These are phyloP conservation scores for Dipus sagitta DNA, from an alignment of 2,797 vertebrate species.

Conservation along the genomic window DNA sequence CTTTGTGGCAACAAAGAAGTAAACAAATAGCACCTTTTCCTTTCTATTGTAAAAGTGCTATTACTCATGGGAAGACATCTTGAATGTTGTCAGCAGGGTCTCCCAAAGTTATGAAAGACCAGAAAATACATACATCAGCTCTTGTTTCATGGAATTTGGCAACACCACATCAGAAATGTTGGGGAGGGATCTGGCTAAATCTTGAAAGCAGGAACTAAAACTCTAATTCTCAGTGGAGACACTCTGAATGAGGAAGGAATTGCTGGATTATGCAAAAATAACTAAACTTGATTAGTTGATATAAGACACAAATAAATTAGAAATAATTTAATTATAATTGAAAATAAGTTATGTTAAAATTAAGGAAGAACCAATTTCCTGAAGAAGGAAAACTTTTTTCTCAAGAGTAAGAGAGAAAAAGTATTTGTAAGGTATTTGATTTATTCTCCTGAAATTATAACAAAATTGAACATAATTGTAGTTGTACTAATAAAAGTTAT, in stretches of 20 bases:
- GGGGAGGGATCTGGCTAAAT: slow-evolving; percentile 56
- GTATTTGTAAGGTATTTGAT: not conserved
- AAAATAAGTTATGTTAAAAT: not conserved
- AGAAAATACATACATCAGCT: slow-evolving; percentile 43
- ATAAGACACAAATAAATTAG: slow-evolving; percentile 18
- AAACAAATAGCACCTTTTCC: not conserved
- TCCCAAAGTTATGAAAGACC: slow-evolving; percentile 42
- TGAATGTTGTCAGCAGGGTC: slow-evolving; percentile 43
- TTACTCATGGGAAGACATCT: not conserved
- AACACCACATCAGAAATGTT: slow-evolving; percentile 58
- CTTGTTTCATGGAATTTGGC: slow-evolving; percentile 65
- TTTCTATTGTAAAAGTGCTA: not conserved
- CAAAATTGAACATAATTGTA: slow-evolving; percentile 25
- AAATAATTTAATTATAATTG: slow-evolving; percentile 12
- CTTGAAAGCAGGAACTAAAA: slow-evolving; percentile 64
- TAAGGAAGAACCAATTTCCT: slow-evolving; percentile 19
- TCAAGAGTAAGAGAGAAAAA: not conserved
- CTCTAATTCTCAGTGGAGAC: slow-evolving; percentile 67
- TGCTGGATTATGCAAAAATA: slow-evolving; percentile 55
- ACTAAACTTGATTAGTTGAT: slow-evolving; percentile 37
- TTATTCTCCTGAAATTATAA: slow-evolving; percentile 34
- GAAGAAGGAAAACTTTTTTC: slow-evolving; percentile 1
- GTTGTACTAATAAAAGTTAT: not conserved
- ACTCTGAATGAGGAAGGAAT: slow-evolving; percentile 68
- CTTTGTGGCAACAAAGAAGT: not conserved